Percentiles rank a stretch among this genome's conserved stretches.
Conservation (phyloP, 2,888 invertebrate species). For the Andrena fulva region DNA sequence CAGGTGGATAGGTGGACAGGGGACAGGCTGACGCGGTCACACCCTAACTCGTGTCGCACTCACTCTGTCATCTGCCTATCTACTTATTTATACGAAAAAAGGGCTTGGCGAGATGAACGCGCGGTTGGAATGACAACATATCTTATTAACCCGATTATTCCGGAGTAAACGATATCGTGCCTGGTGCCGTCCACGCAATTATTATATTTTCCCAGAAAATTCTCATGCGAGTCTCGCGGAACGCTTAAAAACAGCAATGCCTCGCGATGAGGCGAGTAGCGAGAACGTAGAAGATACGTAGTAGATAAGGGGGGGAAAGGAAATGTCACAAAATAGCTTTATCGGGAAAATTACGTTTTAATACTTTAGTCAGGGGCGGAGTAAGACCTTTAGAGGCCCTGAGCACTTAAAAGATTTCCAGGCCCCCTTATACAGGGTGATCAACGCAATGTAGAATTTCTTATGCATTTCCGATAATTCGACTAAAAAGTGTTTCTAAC, state of each 20-base stretch:
- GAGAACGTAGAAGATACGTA: too few species aligned
- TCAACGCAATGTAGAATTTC: too few species aligned
- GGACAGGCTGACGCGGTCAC: slow-evolving; percentile 7
- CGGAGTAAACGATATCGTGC: not conserved
- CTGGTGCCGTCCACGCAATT: not conserved
- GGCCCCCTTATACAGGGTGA: too few species aligned
- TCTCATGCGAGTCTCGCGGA: slow-evolving; percentile 22
- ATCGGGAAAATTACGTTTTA: too few species aligned
- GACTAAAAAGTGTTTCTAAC: too few species aligned
- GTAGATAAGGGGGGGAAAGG: too few species aligned
- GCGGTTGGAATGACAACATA: not conserved
- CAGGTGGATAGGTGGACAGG: not conserved
- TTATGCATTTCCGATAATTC: too few species aligned
- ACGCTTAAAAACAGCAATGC: slow-evolving; percentile 33
- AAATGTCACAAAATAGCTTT: too few species aligned
- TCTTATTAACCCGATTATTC: slow-evolving; percentile 2
- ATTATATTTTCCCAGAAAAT: slow-evolving; percentile 8
- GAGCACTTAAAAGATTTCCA: too few species aligned
- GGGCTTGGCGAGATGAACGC: slow-evolving; percentile 50
- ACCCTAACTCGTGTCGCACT: slow-evolving; percentile 10
- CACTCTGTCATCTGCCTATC: not conserved
- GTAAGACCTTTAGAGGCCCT: too few species aligned
- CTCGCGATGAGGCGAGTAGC: not conserved
- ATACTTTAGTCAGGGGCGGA: too few species aligned
- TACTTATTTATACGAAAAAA: slow-evolving; percentile 26